Conservation (phyloP, 1,140 invertebrate genomes). For the Palaemon carinicauda region DNA sequence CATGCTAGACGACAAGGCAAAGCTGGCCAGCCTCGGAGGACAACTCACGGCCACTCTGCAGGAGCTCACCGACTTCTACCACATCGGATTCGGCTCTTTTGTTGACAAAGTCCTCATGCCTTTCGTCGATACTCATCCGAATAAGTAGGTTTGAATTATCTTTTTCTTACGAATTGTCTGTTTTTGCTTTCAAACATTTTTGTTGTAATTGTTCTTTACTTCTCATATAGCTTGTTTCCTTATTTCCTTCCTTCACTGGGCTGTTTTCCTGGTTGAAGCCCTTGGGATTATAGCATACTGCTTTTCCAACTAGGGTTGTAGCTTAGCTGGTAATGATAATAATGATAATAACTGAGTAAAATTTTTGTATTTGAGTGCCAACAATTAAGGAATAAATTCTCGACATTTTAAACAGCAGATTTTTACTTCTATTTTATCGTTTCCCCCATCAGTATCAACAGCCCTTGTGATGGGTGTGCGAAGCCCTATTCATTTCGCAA, state of each 20-base stretch:
- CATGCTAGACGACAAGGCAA: slow-evolving; percentile 78
- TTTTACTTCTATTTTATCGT: too few relatives aligned
- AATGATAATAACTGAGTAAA: too few relatives aligned
- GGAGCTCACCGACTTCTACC: slow-evolving; percentile 81
- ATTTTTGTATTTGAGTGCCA: too few relatives aligned
- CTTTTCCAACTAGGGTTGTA: too few relatives aligned
- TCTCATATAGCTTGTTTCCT: neutral
- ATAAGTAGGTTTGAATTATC: slow-evolving; percentile 53
- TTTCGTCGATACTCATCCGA: slow-evolving; percentile 72
- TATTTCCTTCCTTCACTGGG: neutral
- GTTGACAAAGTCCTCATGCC: slow-evolving; percentile 87
- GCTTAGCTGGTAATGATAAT: too few relatives aligned
- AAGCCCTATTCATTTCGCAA: slow-evolving; percentile 77
- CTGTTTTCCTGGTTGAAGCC: too few relatives aligned
- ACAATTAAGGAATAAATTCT: too few relatives aligned
- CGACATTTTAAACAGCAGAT: too few relatives aligned
- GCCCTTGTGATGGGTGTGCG: slow-evolving; percentile 69
- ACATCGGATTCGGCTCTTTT: slow-evolving; percentile 87
- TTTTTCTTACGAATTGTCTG: too few relatives aligned
- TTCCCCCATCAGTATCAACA: slow-evolving; percentile 61
- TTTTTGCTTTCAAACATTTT: too few relatives aligned
- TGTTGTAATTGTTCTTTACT: too few relatives aligned
- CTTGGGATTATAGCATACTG: too few relatives aligned
- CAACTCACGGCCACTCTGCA: slow-evolving; percentile 74
- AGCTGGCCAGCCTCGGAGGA: slow-evolving; percentile 73